phyloP scores from a whole-genome alignment of 2,797 vertebrate genomes.

The Semaprochilodus insignis region DNA sequence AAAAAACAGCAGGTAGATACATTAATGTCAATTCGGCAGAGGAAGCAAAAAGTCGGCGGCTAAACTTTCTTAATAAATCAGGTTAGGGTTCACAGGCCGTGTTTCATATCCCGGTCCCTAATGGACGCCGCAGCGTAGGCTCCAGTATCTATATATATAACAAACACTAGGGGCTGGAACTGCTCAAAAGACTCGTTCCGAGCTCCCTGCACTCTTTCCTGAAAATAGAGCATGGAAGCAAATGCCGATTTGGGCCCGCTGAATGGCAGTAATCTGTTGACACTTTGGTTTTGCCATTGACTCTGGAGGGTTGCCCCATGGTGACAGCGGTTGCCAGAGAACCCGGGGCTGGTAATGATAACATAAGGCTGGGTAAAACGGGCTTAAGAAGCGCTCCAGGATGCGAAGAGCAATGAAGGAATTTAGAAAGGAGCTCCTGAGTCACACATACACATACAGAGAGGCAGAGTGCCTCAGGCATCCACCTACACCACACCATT shows the following conservation, averaged over 20 bases:
- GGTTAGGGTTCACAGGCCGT: constrained; percentile 33
- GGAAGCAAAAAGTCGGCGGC: constrained; percentile 25
- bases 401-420: constrained; percentile 50
- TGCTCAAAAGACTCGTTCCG: neutral
- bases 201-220: neutral
- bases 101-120: constrained; percentile 42
- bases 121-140: constrained; percentile 15
- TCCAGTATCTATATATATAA: neutral
- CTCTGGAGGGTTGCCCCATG: constrained; percentile 48
- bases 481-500: constrained; percentile 73
- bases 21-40: constrained; percentile 42
- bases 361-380: constrained; percentile 57
- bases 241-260: constrained; percentile 9
- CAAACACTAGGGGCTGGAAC: neutral
- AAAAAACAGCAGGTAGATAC: constrained; percentile 40
- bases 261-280: constrained; percentile 45
- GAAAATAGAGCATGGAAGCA: constrained; percentile 6
- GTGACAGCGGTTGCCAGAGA: constrained; percentile 51
- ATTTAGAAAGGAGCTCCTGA: constrained; percentile 49
- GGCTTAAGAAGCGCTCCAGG: constrained; percentile 59
- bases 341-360: constrained; percentile 54
- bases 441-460: constrained; percentile 21
- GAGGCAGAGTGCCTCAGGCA: constrained; percentile 72
- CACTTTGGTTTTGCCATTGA: constrained; percentile 40
- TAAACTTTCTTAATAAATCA: constrained; percentile 53